A percentile compares a stretch with the other conserved stretches of the same genome.
These are phyloP conservation scores for Aspidapion aeneum DNA, from an alignment of 2,888 invertebrate species.

Conservation along the genomic window DNA sequence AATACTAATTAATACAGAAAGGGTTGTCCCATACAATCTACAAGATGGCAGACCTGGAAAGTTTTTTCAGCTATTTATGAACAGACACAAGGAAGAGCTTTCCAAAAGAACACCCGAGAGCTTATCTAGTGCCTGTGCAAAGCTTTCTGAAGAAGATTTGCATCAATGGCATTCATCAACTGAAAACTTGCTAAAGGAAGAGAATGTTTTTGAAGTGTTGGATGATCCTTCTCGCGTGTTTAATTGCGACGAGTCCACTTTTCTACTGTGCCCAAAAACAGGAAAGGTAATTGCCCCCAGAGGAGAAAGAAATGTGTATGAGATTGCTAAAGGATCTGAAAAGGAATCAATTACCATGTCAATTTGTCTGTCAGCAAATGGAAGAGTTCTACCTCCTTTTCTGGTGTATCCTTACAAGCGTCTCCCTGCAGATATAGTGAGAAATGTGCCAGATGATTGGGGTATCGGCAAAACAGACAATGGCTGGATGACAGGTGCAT, in stretches of 20 bases:
- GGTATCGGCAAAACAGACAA: constrained; percentile 18
- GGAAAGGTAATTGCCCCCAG: constrained; percentile 12
- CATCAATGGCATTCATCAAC: constrained; percentile 7
- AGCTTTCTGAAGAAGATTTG: too few species aligned
- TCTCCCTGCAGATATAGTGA: constrained; percentile 1
- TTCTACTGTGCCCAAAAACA: too few species aligned
- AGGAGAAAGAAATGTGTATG: constrained; percentile 14
- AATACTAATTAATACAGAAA: too few species aligned
- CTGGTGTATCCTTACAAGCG: constrained; percentile 5
- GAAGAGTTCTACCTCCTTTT: constrained; percentile 12
- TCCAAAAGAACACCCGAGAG: too few species aligned
- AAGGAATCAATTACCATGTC: constrained; percentile 14
- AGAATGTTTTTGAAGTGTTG: too few species aligned
- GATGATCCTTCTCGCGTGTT: too few species aligned
- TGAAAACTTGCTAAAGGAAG: constrained; percentile 4
- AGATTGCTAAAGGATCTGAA: constrained; percentile 10
- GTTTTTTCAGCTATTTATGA: constrained; percentile 6
- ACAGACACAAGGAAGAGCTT: too few species aligned
- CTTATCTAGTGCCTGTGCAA: constrained; percentile 1
- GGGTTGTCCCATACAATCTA: too few species aligned
- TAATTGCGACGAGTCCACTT: too few species aligned
- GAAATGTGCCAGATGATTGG: constrained; percentile 6
- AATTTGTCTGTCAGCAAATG: constrained; percentile 9
- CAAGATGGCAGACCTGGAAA: constrained; percentile 5
- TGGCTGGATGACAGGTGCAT: constrained; percentile 17